A percentile compares a stretch with the other conserved stretches of the same genome.
phyloP scores from a whole-genome alignment of 2,113 vertebrate species.

The Phycodurus eques region DNA sequence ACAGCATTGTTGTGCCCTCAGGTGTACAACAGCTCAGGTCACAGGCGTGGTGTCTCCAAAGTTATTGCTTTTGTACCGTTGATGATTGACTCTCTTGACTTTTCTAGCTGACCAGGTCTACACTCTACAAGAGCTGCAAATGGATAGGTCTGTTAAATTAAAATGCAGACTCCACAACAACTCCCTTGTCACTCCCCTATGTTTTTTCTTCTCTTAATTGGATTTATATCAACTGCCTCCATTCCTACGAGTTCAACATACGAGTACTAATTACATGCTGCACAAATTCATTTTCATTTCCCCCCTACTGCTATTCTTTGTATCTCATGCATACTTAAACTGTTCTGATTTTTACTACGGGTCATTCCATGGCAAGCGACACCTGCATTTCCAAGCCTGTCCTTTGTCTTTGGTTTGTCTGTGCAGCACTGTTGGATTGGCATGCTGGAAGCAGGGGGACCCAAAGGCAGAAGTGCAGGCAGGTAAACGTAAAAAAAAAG shows the following conservation, averaged over 20 bases:
- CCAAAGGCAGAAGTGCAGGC: too few species aligned
- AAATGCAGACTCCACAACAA: constrained; percentile 12
- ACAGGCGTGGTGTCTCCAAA: not conserved
- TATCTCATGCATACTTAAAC: constrained; percentile 65
- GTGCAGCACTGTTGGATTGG: too few species aligned
- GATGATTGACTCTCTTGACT: not conserved
- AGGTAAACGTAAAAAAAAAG: too few species aligned
- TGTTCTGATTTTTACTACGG: constrained; percentile 60
- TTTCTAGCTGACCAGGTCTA: not conserved
- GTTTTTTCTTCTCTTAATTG: constrained; percentile 14
- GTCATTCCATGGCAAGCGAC: constrained; percentile 50
- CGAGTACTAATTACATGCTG: constrained; percentile 66
- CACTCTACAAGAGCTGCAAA: not conserved
- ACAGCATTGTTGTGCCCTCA: not conserved
- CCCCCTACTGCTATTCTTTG: constrained; percentile 45
- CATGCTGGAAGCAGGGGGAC: too few species aligned
- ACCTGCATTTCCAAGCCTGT: constrained; percentile 34
- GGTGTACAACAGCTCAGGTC: not conserved
- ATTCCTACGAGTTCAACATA: constrained; percentile 36
- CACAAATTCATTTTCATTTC: constrained; percentile 4
- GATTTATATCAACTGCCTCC: not conserved
- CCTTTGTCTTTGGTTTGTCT: too few species aligned
- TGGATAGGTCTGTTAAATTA: not conserved
- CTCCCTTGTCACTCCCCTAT: constrained; percentile 40
- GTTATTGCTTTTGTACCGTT: not conserved